Conservation (phyloP, 2,797 vertebrate genomes). For the Zalophus californianus region DNA sequence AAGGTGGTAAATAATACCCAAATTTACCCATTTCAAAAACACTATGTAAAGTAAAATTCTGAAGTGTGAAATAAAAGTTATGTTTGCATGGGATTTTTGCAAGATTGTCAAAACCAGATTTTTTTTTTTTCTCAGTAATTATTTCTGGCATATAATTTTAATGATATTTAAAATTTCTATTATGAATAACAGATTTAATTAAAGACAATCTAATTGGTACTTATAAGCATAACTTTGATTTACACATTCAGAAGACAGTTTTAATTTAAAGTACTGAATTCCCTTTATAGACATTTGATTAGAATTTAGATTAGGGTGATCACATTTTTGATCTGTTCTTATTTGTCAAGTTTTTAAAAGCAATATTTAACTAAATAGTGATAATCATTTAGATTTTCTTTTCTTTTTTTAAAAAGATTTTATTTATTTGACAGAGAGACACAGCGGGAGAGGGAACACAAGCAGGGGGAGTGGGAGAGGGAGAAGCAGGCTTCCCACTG, state of each 20-base stretch:
- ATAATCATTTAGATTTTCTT: slow-evolving; percentile 54
- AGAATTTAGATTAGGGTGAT: slow-evolving; percentile 71
- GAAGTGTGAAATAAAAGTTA: background rate
- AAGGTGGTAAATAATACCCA: background rate
- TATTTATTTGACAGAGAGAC: no score
- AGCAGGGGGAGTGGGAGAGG: no score
- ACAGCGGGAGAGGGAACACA: no score
- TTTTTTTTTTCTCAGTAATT: slow-evolving; percentile 56
- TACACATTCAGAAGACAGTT: background rate
- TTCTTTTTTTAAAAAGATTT: no score
- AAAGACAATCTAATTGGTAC: slow-evolving; percentile 66
- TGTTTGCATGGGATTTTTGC: slow-evolving; percentile 10
- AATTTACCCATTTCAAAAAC: slow-evolving; percentile 9
- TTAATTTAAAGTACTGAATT: slow-evolving; percentile 67
- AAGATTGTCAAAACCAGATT: slow-evolving; percentile 52
- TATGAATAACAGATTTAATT: slow-evolving; percentile 69
- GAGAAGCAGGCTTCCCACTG: no score
- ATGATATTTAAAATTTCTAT: slow-evolving; percentile 71
- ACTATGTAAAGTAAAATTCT: background rate
- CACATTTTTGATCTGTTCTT: slow-evolving; percentile 71
- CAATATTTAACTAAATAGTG: slow-evolving; percentile 54
- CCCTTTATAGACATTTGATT: slow-evolving; percentile 69
- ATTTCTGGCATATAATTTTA: slow-evolving; percentile 63
- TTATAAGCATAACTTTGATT: slow-evolving; percentile 70
- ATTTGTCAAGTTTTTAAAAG: slow-evolving; percentile 60